Evolutionary conservation across 2,888 invertebrate species (phyloP).

Genomic region (Biston stratarius): DNA sequence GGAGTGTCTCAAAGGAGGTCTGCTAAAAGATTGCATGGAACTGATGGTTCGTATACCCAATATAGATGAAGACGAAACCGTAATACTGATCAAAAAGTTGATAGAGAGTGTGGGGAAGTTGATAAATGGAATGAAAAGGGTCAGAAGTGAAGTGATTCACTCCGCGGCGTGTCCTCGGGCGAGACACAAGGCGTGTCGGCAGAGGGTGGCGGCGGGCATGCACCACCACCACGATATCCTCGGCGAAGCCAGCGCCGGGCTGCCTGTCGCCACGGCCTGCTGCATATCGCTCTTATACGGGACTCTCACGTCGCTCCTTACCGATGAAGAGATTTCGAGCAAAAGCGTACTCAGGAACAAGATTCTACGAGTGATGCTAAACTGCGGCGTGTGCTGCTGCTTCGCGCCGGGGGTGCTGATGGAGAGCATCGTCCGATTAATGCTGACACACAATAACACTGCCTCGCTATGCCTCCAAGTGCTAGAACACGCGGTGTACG

Average conservation of each 20-base stretch:
- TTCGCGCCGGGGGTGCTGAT: conserved; percentile 84
- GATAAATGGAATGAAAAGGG: conserved; percentile 84
- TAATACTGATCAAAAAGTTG: conserved; percentile 80
- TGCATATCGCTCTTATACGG: conserved; percentile 86
- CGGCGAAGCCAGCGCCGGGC: conserved; percentile 76
- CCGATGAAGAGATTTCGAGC: conserved; percentile 74
- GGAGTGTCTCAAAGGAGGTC: conserved; percentile 86
- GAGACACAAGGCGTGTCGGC: conserved; percentile 82
- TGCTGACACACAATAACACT: conserved; percentile 71
- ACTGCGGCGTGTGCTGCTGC: conserved; percentile 88
- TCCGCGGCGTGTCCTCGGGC: conserved; percentile 81
- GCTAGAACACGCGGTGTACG: conserved; percentile 86
- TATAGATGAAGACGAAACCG: conserved; percentile 66
- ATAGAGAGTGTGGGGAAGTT: conserved; percentile 86
- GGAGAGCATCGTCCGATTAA: conserved; percentile 79
- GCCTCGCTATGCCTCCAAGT: conserved; percentile 80
- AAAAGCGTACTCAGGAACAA: conserved; percentile 72
- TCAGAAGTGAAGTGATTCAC: conserved; percentile 86
- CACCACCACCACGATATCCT: conserved; percentile 88
- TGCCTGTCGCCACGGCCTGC: conserved; percentile 78
- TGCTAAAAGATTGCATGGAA: conserved; percentile 84
- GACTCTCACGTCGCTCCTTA: conserved; percentile 78
- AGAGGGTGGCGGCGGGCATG: conserved; percentile 73
- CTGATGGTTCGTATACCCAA: conserved; percentile 83
- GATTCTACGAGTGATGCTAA: conserved; percentile 84